Evolutionary conservation across 1,140 invertebrate species (phyloP).

Genomic region (Maconellicoccus hirsutus): DNA sequence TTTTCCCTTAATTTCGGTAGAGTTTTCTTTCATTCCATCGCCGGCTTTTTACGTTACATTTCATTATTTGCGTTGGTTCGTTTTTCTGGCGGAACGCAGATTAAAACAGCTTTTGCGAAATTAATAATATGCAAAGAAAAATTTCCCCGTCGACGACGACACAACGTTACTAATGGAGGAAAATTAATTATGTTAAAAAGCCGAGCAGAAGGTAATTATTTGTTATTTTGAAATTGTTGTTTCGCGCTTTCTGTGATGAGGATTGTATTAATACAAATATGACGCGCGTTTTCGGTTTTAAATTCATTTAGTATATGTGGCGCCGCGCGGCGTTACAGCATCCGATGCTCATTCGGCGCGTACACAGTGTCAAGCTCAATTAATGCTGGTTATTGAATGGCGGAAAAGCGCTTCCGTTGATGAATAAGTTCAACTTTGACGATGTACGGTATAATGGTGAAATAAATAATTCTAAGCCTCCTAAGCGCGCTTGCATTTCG

Average conservation of each 20-base stretch:
- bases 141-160: background rate
- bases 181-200: background rate
- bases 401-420: background rate
- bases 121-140: slow-evolving; percentile 1
- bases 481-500: too few species aligned
- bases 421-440: slow-evolving; percentile 5
- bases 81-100: background rate
- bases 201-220: background rate
- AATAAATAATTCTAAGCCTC: background rate
- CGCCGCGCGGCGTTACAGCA: background rate
- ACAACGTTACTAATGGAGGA: background rate
- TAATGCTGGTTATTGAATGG: slow-evolving; percentile 3
- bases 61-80: background rate
- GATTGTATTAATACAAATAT: too few species aligned
- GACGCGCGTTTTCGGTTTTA: too few species aligned
- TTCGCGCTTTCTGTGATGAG: background rate
- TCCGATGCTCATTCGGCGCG: background rate
- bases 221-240: background rate
- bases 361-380: background rate
- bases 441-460: background rate
- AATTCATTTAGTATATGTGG: background rate
- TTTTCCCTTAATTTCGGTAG: background rate
- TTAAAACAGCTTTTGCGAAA: background rate
- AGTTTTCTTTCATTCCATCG: background rate
- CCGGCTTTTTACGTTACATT: background rate